phyloP scores from a whole-genome alignment of 23 tunicate species.

The Aplidium turbinatum region DNA sequence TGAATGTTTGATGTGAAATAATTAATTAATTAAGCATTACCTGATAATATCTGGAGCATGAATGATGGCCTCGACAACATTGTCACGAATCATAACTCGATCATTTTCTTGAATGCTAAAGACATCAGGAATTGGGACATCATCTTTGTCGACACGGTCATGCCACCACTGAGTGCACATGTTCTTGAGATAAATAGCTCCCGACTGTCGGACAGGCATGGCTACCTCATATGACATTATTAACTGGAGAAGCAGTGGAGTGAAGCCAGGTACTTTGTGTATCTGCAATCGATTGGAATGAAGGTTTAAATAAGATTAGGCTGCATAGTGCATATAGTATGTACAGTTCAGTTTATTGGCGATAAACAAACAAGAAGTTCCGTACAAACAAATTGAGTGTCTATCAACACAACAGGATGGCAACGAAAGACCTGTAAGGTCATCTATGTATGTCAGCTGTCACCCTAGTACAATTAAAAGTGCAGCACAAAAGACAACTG shows the following conservation, averaged over 20 bases:
- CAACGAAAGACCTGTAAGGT: too few species aligned
- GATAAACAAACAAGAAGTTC: too few species aligned
- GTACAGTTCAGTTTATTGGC: too few species aligned
- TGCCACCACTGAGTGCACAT: slow-evolving; percentile 67
- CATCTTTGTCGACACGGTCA: slow-evolving; percentile 34
- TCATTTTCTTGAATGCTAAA: slow-evolving; percentile 86
- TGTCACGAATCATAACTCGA: slow-evolving; percentile 48
- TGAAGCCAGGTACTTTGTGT: slow-evolving; percentile 69
- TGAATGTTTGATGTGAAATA: too few species aligned
- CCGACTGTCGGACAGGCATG: slow-evolving; percentile 77
- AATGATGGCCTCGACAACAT: slow-evolving; percentile 85
- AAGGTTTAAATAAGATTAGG: too few species aligned
- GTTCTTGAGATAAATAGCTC: slow-evolving; percentile 83
- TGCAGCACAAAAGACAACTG: too few species aligned
- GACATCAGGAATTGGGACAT: slow-evolving; percentile 27
- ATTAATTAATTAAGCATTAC: background rate
- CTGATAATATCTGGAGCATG: slow-evolving; percentile 67
- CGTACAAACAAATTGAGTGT: too few species aligned
- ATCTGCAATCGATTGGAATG: slow-evolving; percentile 30
- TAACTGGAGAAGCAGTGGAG: slow-evolving; percentile 67
- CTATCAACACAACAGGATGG: too few species aligned
- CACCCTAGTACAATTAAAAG: too few species aligned
- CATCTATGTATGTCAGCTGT: too few species aligned
- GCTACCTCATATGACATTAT: slow-evolving; percentile 67
- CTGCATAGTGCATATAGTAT: too few species aligned